Evolutionary conservation across 2,113 vertebrate genomes (phyloP), one percentile per base, ranked within the genome.

Genomic region (Cathartes aura): DNA sequence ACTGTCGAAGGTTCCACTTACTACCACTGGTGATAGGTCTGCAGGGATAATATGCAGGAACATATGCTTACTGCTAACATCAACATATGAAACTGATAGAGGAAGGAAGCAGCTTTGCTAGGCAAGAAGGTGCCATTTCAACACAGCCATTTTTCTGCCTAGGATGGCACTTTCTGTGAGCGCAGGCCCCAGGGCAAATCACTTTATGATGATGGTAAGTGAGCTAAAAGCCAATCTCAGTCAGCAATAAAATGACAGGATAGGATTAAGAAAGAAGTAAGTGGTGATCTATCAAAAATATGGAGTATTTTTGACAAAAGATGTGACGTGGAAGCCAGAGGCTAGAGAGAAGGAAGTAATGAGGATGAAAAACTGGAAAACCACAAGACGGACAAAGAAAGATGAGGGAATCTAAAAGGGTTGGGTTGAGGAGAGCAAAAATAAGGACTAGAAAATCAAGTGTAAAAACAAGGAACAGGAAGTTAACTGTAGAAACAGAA

Each of bases 231-330:
- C 67, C 79, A 80, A 83, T 91, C 95, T 90, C 78, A 55, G 66
- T 75, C 82, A 95, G 88, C 87, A 93, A 86, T 91, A 96, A 94
- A 94, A 86, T 88, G 82, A 88, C 82, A 93, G 62, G 67, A 90
- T 76, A 62, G 71, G 70, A 95, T 93, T 95, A 92, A 94, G 92
- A 88, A 92, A 64, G 66, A 90, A 91, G 42, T 75, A 92, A 94
- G 92, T 85, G 74, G 85, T 80, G 62, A 94, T 95, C 82, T 87
- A 80, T 95, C 82, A 96, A 87, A 96, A 92, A 90, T 68, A 91
- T 87, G 53, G 71, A 96, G 66, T 29, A 72, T 79, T 91, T 97
- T 91, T 96, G 70, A 96, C 87, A 88, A 90, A 95, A 82, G 53
- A 82, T 75, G 70, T 72, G 60, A 91, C 66, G 48, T 73, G 34